phyloP scores from a whole-genome alignment of 2,113 vertebrate genomes.

The Egretta garzetta region DNA sequence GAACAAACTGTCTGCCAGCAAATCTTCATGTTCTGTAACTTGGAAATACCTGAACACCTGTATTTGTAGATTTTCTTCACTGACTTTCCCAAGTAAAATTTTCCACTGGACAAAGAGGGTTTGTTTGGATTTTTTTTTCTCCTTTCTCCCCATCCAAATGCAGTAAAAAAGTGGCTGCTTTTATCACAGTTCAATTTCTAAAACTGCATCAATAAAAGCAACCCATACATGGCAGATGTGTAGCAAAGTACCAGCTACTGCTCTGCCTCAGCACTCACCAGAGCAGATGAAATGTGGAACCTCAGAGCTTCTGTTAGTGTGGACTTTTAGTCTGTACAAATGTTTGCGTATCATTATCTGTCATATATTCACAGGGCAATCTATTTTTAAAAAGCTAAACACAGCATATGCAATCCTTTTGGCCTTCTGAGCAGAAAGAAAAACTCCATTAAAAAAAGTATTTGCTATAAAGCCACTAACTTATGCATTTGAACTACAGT shows the following conservation, averaged over 20 bases:
- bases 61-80: not conserved
- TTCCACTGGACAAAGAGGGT: not conserved
- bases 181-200: not conserved
- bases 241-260: not conserved
- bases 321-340: conserved; percentile 39
- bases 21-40: not conserved
- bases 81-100: not conserved
- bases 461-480: not conserved
- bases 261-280: not conserved
- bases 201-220: not conserved
- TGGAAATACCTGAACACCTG: not conserved
- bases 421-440: not conserved
- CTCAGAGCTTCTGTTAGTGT: not conserved
- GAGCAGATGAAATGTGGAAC: not conserved
- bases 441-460: not conserved
- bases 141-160: not conserved
- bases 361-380: not conserved
- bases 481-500: not conserved
- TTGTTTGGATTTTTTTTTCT: not conserved
- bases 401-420: not conserved
- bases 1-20: conserved; percentile 6
- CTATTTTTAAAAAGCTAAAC: conserved; percentile 21
- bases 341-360: conserved; percentile 56
- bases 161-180: not conserved
- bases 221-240: not conserved